phyloP scores from a whole-genome alignment of 2,888 invertebrate genomes.

The Acanthacorydalis orientalis region DNA sequence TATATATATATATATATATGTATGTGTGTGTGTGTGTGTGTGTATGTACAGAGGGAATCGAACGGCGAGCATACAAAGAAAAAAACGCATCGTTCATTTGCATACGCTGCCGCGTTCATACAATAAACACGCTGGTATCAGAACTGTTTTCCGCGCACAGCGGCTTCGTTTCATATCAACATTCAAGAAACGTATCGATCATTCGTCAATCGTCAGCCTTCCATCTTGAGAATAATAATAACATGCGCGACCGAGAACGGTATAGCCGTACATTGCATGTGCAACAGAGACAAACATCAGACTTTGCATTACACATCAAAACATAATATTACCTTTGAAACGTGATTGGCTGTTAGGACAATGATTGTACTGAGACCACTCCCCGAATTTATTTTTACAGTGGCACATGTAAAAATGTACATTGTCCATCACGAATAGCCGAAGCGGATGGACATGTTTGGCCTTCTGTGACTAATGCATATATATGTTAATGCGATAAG shows the following conservation, averaged over 20 bases:
- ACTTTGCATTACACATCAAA: slow-evolving; percentile 8
- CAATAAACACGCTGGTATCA: no score
- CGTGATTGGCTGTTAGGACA: slow-evolving; percentile 28
- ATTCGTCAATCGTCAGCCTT: slow-evolving; percentile 25
- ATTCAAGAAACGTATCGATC: slow-evolving; percentile 20
- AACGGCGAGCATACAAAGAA: no score
- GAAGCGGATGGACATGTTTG: slow-evolving; percentile 12
- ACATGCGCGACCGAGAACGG: slow-evolving; percentile 18
- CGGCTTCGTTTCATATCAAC: not conserved
- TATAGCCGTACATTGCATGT: not conserved
- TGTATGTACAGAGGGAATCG: no score
- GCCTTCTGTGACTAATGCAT: slow-evolving; percentile 22
- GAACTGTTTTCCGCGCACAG: not conserved
- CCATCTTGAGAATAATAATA: slow-evolving; percentile 27
- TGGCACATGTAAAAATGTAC: not conserved
- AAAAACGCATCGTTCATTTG: no score
- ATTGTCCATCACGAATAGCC: not conserved
- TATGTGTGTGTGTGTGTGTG: no score
- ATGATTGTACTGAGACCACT: slow-evolving; percentile 26
- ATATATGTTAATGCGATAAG: slow-evolving; percentile 19
- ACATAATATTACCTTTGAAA: slow-evolving; percentile 27
- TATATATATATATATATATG: no score
- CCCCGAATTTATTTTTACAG: slow-evolving; percentile 21
- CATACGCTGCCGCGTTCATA: no score
- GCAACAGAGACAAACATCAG: not conserved